Evolutionary conservation across 1,140 invertebrate genomes (phyloP).

Genomic region (Conus ventricosus): DNA sequence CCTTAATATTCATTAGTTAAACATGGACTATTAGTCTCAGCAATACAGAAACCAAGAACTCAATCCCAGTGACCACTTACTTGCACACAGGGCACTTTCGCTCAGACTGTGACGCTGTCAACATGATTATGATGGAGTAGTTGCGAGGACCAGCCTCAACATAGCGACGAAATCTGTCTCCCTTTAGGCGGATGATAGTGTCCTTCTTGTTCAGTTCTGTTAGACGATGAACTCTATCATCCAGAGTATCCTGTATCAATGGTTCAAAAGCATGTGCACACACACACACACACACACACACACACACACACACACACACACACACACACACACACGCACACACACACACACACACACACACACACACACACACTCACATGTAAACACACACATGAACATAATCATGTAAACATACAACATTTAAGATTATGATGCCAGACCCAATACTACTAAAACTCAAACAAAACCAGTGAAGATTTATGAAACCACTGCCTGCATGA

Average conservation of each 20-base stretch:
- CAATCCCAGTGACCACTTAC: not conserved
- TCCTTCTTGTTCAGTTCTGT: not conserved
- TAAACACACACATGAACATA: no score
- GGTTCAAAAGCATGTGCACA: constrained; percentile 82
- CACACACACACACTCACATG: no score
- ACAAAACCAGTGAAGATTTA: no score
- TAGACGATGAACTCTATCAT: not conserved
- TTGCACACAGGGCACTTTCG: not conserved
- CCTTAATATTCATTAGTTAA: no score
- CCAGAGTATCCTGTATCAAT: not conserved
- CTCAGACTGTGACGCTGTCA: not conserved
- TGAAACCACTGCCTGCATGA: no score
- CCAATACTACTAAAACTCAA: no score
- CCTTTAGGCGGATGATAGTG: not conserved
- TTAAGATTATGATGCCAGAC: no score
- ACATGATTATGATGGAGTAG: not conserved
- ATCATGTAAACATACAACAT: no score
- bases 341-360: no score
- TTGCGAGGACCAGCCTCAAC: not conserved
- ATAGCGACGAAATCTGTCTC: not conserved
- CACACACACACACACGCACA: no score
- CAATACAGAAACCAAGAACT: no score
- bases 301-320: not conserved
- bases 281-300: constrained; percentile 1
- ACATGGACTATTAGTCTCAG: no score